Conservation (phyloP, 1,140 invertebrate species). For the Apocrypta bakeri region DNA sequence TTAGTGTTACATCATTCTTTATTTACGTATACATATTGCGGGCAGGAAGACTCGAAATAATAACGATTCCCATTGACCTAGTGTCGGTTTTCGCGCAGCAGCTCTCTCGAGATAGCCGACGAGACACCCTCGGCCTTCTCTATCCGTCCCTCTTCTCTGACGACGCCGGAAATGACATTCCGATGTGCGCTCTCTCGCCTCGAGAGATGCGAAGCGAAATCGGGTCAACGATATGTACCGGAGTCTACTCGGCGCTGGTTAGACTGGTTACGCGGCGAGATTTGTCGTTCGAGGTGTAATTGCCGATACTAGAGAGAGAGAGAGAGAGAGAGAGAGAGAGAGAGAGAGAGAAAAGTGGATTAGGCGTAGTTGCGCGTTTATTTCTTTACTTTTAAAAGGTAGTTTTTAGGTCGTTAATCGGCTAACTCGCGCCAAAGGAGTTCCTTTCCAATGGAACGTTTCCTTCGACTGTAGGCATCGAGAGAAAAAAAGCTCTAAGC, state of each 20-base stretch:
- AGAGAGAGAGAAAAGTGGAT: too few species aligned
- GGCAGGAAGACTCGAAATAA: constrained; percentile 10
- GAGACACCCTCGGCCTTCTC: constrained; percentile 8
- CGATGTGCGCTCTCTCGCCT: neutral
- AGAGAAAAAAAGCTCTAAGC: too few species aligned
- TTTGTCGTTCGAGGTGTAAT: neutral
- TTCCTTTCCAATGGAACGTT: too few species aligned
- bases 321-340: too few species aligned
- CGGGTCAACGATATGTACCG: constrained; percentile 35
- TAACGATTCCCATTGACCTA: constrained; percentile 28
- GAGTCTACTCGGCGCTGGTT: neutral
- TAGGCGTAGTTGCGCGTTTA: too few species aligned
- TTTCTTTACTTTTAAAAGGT: too few species aligned
- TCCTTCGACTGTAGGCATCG: too few species aligned
- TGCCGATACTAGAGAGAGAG: too few species aligned
- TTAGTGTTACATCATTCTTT: too few species aligned
- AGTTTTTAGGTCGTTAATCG: too few species aligned
- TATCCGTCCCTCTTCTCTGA: neutral
- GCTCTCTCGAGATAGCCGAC: neutral
- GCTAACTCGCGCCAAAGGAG: too few species aligned
- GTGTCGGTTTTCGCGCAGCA: neutral
- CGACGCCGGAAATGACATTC: constrained; percentile 37
- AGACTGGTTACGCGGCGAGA: neutral
- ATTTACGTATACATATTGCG: neutral
- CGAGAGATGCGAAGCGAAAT: constrained; percentile 14